Evolutionary conservation across 2,888 invertebrate genomes (phyloP).

Genomic region (Synanthedon formicaeformis): DNA sequence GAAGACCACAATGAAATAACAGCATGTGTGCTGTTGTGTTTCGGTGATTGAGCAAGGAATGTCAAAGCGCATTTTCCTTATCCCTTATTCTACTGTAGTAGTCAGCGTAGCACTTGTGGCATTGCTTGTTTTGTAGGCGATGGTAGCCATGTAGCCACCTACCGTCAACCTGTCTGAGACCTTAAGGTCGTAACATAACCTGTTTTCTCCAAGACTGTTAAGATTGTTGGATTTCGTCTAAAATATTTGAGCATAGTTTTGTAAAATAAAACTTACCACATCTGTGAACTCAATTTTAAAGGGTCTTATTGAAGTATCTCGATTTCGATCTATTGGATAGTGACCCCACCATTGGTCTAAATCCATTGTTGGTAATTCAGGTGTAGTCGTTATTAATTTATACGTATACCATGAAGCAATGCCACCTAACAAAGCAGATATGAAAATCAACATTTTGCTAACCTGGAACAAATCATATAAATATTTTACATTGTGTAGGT

Average conservation of each 20-base stretch:
- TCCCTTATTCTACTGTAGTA: too few relatives aligned
- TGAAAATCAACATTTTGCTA: conserved; percentile 11
- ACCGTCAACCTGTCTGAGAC: too few relatives aligned
- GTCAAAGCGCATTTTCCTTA: too few relatives aligned
- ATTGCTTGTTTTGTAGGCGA: too few relatives aligned
- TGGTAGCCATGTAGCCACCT: too few relatives aligned
- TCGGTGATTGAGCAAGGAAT: too few relatives aligned
- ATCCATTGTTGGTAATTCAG: conserved; percentile 28
- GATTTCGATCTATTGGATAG: conserved; percentile 44
- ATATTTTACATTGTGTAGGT: neutral
- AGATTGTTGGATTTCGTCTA: too few relatives aligned
- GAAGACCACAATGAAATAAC: too few relatives aligned
- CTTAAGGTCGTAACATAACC: too few relatives aligned
- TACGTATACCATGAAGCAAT: conserved; percentile 19
- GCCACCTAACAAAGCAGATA: conserved; percentile 11
- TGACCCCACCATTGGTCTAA: conserved; percentile 73
- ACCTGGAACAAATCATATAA: conserved; percentile 15
- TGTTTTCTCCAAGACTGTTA: too few relatives aligned
- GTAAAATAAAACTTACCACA: conserved; percentile 51
- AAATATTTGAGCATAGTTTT: neutral
- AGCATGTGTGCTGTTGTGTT: too few relatives aligned
- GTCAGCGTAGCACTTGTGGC: too few relatives aligned
- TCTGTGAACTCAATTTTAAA: conserved; percentile 73
- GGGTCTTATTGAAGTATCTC: conserved; percentile 66
- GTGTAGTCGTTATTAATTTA: conserved; percentile 13